Evolutionary conservation across 2,888 invertebrate species (phyloP), one percentile per base, ranked within the genome.

Genomic region (Agrotis ipsilon): DNA sequence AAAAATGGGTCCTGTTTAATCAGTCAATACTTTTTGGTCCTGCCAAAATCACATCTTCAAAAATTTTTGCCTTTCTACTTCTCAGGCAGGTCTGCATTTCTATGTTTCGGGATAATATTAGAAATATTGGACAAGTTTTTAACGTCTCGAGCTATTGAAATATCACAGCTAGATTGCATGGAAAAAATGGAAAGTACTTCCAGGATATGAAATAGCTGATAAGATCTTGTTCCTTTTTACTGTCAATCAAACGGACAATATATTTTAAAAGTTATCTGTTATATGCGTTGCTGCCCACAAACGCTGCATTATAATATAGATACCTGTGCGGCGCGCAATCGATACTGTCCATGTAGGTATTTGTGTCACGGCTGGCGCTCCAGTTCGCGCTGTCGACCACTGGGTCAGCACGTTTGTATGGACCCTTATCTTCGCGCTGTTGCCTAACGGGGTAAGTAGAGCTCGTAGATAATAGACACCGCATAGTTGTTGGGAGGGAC

Each of bases 321-420:
- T 46, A 73, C 39, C 39, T 57, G 48, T 58, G 32, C 48, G 55
- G 52, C 61, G 58, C 64, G 63, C 60, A 81, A 81, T 82, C 81
- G 75, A 83, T 83, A 72, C 54, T 69, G 72, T 70, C 62, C 65
- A 78, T 82, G 66, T 83, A 75, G 84, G 84, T 83, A 82, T 83
- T 75, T 62, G 80, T 83, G 83, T 83, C 84, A 83, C 46, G 75
- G 72, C 58, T 68, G 60, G 48, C 62, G 80, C 68, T 78, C 71
- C 60, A 75, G 51, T 81, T 81, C 62, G 24, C 57, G 59, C 48
- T 59, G 70, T 64, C 60, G 62, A 72, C 21, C 72, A 81, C 60
- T 81, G 82, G 78, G 82, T 79, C 79, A 76, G 48, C 45, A 48
- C 48, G 66, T 70, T 80, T 78, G 78, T 64, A 49, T 61, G 78